Percentiles rank a stretch among this genome's conserved stretches.
Evolutionary conservation across 2,113 vertebrate species (phyloP).

Genomic region (Numenius arquata): DNA sequence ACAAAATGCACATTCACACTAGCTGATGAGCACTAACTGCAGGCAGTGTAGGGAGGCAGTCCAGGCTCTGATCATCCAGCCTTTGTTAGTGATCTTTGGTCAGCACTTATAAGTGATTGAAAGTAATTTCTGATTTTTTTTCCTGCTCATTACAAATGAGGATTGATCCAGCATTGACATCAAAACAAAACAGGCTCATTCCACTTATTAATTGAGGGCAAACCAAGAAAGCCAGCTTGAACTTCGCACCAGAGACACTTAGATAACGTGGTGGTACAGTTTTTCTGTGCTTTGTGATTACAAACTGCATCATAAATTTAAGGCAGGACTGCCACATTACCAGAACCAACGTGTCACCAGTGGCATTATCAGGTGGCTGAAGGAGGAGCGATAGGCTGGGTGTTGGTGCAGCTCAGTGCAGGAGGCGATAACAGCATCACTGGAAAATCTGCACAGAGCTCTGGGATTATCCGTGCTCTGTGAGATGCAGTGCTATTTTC

Average conservation of each 20-base stretch:
- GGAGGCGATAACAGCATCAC: background rate
- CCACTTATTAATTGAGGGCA: background rate
- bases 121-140: background rate
- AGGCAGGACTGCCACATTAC: background rate
- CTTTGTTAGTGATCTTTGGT: background rate
- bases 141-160: background rate
- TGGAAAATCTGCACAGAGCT: background rate
- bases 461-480: background rate
- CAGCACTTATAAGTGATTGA: background rate
- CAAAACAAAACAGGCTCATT: background rate
- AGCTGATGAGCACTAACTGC: background rate
- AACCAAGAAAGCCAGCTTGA: background rate
- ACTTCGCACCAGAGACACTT: background rate
- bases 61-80: background rate
- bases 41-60: background rate
- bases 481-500: background rate
- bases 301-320: background rate
- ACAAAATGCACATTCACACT: background rate
- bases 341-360: background rate
- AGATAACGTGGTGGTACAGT: background rate
- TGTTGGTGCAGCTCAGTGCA: background rate
- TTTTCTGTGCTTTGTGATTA: background rate
- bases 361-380: background rate
- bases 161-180: background rate
- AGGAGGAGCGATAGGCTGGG: background rate